Evolutionary conservation across 2,888 invertebrate genomes (phyloP).

Genomic region (Andrena dorsata): DNA sequence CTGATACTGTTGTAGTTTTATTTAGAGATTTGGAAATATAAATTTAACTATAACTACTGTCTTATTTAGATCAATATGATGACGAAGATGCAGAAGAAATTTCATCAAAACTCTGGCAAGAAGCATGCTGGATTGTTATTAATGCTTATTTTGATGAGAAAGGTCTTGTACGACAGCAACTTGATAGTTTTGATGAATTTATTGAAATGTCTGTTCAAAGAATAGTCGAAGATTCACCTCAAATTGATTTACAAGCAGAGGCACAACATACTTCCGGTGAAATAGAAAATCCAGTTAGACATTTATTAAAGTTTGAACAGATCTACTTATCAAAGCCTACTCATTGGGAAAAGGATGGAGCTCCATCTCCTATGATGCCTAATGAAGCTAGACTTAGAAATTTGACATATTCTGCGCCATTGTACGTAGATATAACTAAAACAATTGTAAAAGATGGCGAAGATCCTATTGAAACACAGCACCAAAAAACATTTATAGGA

Average conservation of each 20-base stretch:
- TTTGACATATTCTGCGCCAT: constrained; percentile 98
- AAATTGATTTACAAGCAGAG: constrained; percentile 98
- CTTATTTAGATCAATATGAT: constrained; percentile 86
- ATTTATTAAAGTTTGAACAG: constrained; percentile 98
- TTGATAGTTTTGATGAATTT: constrained; percentile 99
- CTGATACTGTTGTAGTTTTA: neutral
- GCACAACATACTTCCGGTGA: constrained; percentile 98
- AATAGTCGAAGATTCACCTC: constrained; percentile 99
- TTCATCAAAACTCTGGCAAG: constrained; percentile 99
- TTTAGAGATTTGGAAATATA: constrained; percentile 4
- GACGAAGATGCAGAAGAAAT: constrained; percentile 98
- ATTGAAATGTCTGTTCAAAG: constrained; percentile 99
- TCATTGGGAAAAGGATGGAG: constrained; percentile 99
- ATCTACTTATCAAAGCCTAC: constrained; percentile 99
- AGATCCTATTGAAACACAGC: constrained; percentile 91
- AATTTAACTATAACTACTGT: neutral
- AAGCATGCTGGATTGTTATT: constrained; percentile 99
- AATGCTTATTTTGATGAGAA: constrained; percentile 99
- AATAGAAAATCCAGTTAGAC: constrained; percentile 94
- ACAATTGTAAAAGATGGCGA: constrained; percentile 96
- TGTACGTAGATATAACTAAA: constrained; percentile 99
- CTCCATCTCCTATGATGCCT: constrained; percentile 99
- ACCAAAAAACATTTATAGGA: constrained; percentile 89
- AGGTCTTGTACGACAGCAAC: constrained; percentile 98
- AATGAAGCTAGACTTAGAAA: constrained; percentile 99